Percentiles rank a stretch among this genome's conserved stretches.
Conservation (phyloP, 2,113 vertebrate genomes). For the Carassius auratus region DNA sequence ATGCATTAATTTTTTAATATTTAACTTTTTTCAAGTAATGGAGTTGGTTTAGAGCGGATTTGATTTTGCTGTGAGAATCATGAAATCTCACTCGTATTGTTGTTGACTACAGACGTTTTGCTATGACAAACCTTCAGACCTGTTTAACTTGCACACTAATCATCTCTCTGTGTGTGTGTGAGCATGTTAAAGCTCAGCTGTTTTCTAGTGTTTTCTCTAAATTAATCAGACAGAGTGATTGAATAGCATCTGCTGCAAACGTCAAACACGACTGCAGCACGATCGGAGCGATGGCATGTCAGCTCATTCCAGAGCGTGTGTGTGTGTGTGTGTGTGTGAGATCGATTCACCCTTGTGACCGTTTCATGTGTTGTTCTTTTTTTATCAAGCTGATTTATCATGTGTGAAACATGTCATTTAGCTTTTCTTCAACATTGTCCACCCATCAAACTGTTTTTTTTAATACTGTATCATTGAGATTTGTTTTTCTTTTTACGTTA, state of each 20-base stretch:
- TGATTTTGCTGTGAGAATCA: neutral
- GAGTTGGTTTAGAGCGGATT: neutral
- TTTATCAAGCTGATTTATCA: neutral
- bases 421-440: neutral
- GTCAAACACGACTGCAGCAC: neutral
- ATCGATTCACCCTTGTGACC: neutral
- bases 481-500: too few species aligned
- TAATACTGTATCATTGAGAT: neutral
- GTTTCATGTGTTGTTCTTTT: neutral
- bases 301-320: neutral
- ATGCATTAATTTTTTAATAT: too few species aligned
- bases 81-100: neutral
- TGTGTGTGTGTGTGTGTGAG: neutral
- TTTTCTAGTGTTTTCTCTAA: neutral
- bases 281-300: neutral
- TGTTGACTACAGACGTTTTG: neutral
- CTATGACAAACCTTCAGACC: neutral
- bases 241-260: slow-evolving; percentile 9
- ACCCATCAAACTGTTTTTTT: neutral
- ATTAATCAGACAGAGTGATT: neutral
- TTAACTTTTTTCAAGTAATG: neutral
- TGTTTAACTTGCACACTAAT: neutral
- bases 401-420: neutral
- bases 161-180: neutral
- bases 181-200: neutral